Percentiles rank a stretch among this genome's conserved stretches.
Evolutionary conservation across 2,888 invertebrate genomes (phyloP).

Genomic region (Spatulosminthurus flaviceps): DNA sequence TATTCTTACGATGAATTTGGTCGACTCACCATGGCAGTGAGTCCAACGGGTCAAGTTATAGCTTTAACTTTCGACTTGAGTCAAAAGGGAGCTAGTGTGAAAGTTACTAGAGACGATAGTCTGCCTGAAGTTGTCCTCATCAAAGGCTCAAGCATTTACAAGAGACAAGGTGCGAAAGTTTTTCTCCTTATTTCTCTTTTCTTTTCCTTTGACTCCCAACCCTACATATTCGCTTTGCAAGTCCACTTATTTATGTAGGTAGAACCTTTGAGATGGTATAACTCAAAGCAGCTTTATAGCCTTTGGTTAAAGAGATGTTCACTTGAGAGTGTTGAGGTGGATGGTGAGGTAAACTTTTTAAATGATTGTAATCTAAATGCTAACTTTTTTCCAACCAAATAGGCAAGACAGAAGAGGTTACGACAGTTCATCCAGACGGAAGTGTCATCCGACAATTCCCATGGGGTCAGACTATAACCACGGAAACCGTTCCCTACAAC

Average conservation of each 20-base stretch:
- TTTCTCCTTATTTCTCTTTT: conserved; percentile 22
- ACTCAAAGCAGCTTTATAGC: too few species aligned
- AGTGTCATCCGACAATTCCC: conserved; percentile 82
- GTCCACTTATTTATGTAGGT: too few species aligned
- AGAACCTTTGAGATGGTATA: too few species aligned
- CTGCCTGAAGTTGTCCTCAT: conserved; percentile 86
- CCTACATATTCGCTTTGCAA: too few species aligned
- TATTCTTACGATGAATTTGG: conserved; percentile 97
- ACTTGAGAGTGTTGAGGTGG: neutral
- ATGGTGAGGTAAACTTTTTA: neutral
- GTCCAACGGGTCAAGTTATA: conserved; percentile 94
- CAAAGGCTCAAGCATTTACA: conserved; percentile 85
- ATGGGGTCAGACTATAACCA: conserved; percentile 87
- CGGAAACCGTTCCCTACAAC: conserved; percentile 90
- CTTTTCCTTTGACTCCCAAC: neutral
- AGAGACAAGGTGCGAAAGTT: conserved; percentile 72
- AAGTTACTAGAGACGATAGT: conserved; percentile 82
- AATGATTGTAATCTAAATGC: neutral
- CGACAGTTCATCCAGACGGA: conserved; percentile 82
- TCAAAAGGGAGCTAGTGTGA: conserved; percentile 87
- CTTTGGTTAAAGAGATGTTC: too few species aligned
- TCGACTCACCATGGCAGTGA: conserved; percentile 86
- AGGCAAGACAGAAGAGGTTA: conserved; percentile 81
- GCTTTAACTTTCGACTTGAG: conserved; percentile 89
- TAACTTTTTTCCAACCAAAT: neutral